These are phyloP conservation scores for Andrena flavipes DNA, from an alignment of 2,888 invertebrate species.

Conservation along the genomic window DNA sequence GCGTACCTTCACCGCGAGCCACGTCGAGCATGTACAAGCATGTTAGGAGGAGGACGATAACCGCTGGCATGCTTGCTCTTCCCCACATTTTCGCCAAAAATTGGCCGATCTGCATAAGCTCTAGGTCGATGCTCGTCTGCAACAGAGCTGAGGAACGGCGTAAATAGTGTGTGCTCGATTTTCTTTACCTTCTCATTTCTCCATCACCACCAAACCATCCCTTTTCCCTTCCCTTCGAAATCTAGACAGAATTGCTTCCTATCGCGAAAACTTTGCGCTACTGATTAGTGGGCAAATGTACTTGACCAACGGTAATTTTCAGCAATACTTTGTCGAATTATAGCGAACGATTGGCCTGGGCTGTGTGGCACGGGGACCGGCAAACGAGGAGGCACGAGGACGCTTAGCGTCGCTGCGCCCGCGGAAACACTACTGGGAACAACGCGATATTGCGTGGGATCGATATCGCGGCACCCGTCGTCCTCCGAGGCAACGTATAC, in stretches of 20 bases:
- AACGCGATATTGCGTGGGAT: constrained; percentile 80
- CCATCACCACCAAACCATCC: not conserved
- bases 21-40: constrained; percentile 69
- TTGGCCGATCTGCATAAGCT: not conserved
- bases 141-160: not conserved
- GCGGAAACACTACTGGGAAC: constrained; percentile 57
- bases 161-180: not conserved
- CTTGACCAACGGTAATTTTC: too few relatives aligned
- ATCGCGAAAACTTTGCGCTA: too few relatives aligned
- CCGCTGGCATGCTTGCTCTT: constrained; percentile 77
- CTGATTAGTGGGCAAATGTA: not conserved
- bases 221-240: not conserved
- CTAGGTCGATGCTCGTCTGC: constrained; percentile 2
- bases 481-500: constrained; percentile 52
- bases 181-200: not conserved
- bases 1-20: constrained; percentile 74
- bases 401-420: constrained; percentile 59
- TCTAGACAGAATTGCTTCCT: too few relatives aligned
- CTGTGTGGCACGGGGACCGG: constrained; percentile 24
- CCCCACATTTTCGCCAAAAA: constrained; percentile 74
- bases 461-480: constrained; percentile 80
- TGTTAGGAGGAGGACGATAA: constrained; percentile 74
- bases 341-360: constrained; percentile 20
- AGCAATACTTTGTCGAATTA: too few relatives aligned
- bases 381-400: constrained; percentile 42